A percentile compares a stretch with the other conserved stretches of the same genome.
Conservation (phyloP, 2,113 vertebrate species). For the Hipposideros armiger region DNA sequence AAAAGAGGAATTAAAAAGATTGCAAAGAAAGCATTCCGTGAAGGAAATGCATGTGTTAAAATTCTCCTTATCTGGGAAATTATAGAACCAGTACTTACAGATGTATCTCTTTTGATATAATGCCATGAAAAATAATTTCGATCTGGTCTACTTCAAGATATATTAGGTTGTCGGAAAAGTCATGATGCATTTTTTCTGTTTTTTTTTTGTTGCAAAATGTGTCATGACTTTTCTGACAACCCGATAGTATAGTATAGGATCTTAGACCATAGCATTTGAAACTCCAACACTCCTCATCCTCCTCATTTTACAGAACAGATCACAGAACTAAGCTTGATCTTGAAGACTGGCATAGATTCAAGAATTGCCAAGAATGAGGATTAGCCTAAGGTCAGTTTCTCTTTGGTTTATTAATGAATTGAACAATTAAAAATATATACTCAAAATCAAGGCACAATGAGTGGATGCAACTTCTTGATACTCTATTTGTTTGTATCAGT, state of each 20-base stretch:
- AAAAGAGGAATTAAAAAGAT: constrained; percentile 48
- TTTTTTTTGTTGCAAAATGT: no score
- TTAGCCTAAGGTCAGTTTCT: not conserved
- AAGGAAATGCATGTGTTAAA: not conserved
- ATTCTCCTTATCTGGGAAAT: not conserved
- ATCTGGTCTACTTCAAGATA: not conserved
- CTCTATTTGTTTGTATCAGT: not conserved
- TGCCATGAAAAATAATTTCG: constrained; percentile 24
- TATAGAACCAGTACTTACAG: not conserved
- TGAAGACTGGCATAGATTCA: not conserved
- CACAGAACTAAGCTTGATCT: not conserved
- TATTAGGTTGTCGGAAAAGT: no score
- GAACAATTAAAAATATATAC: not conserved
- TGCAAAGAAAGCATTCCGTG: not conserved
- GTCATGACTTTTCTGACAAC: no score
- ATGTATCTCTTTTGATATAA: not conserved
- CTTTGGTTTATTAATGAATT: not conserved
- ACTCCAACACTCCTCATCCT: not conserved
- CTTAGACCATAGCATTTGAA: not conserved
- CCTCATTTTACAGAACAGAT: not conserved
- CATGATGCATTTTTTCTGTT: no score
- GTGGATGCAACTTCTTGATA: not conserved
- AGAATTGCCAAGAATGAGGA: not conserved
- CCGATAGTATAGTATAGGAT: not conserved
- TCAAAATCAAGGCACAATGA: not conserved